phyloP scores from a whole-genome alignment of 2,888 invertebrate genomes.

The Oithona nana region DNA sequence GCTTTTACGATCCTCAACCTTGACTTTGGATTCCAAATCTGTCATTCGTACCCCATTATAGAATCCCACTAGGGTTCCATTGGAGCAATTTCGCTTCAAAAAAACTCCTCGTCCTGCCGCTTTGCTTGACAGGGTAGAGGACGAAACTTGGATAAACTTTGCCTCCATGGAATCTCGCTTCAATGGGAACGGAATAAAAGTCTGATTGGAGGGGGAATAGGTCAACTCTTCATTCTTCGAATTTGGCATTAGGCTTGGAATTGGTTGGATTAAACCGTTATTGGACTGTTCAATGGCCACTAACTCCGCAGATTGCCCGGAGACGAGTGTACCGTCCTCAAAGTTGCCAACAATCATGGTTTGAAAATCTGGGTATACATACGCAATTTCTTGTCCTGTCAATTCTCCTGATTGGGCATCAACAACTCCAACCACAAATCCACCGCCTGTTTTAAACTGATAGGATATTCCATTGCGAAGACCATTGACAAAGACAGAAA shows the following conservation, averaged over 20 bases:
- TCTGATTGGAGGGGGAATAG: not conserved
- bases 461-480: not conserved
- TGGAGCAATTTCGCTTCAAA: not conserved
- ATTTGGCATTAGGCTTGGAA: too few species aligned
- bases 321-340: not conserved
- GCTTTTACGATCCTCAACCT: not conserved
- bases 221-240: too few species aligned
- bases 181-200: not conserved
- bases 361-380: conserved; percentile 7
- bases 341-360: not conserved
- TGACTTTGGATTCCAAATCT: conserved; percentile 5
- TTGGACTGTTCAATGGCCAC: not conserved
- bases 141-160: not conserved
- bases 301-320: not conserved
- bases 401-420: not conserved
- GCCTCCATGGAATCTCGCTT: not conserved
- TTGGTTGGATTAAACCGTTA: not conserved
- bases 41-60: conserved; percentile 8
- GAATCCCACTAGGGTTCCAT: conserved; percentile 1
- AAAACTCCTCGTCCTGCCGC: conserved; percentile 11
- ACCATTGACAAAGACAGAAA: not conserved
- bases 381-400: not conserved
- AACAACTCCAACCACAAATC: not conserved
- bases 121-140: not conserved
- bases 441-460: conserved; percentile 6